phyloP scores from a whole-genome alignment of 2,888 invertebrate genomes.

The Augiades crinisus region DNA sequence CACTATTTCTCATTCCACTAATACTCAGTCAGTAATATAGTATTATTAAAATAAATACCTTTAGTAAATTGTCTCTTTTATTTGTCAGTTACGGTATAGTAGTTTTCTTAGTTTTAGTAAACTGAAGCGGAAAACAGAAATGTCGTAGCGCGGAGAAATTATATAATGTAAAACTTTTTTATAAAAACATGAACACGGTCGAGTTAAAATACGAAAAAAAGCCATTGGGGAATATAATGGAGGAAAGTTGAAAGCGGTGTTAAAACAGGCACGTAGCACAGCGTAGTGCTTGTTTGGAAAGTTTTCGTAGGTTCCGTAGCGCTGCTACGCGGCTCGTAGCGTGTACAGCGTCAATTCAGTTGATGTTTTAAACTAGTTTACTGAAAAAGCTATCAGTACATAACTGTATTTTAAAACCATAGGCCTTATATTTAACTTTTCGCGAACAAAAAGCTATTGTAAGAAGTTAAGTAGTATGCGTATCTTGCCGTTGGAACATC shows the following conservation, averaged over 20 bases:
- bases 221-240: slow-evolving; percentile 3
- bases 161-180: slow-evolving; percentile 10
- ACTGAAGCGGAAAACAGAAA: slow-evolving; percentile 2
- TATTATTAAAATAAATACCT: too few species aligned
- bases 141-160: slow-evolving; percentile 7
- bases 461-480: too few species aligned
- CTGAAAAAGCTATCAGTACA: too few species aligned
- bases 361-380: not conserved
- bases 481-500: too few species aligned
- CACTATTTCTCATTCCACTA: too few species aligned
- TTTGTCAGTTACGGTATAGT: too few species aligned
- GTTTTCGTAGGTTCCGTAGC: slow-evolving; percentile 11
- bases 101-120: not conserved
- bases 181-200: slow-evolving; percentile 17
- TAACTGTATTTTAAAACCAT: too few species aligned
- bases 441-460: too few species aligned
- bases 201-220: slow-evolving; percentile 13
- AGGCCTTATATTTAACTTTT: too few species aligned
- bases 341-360: not conserved
- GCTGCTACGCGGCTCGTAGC: slow-evolving; percentile 2
- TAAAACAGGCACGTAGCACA: slow-evolving; percentile 18
- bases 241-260: slow-evolving; percentile 17
- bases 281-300: slow-evolving; percentile 4
- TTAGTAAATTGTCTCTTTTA: too few species aligned
- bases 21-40: too few species aligned